Base-by-base conservation (phyloP, 2,888 invertebrate genomes). In the Habroteleia sp. region DNA sequence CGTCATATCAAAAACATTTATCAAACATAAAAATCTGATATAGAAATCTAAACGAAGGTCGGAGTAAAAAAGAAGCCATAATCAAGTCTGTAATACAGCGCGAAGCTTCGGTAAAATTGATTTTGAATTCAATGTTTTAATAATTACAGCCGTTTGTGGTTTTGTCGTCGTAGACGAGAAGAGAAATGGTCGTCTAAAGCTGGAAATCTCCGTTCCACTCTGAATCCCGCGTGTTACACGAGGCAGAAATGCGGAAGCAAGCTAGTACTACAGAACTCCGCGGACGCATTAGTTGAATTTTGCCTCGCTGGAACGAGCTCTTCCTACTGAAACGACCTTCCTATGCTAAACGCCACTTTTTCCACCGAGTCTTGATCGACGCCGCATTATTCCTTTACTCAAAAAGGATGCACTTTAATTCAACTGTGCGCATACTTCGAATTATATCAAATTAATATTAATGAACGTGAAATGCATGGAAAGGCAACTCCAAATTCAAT, bases 301-400 rank as follows among this genome's bases (percentile, higher is more conserved):
- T 54, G 68, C 73, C 69, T 65, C 76, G 50, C 27, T 48, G 76
- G 27, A 68, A 76, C 52, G 68, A 66, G 52, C 37, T 42, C 72
- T 58, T 68, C 66, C 63, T 46, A 11, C 41, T 42, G 60, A 58
- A 69, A 73, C 63, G 76, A 76, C 41, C 73, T 76, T 73, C 60
- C 76, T 76, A 76, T 76, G 76, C 73, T 76, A 76, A 76, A 73
- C 50, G 52, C 63, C 63, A 44, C 72, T 73, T 76, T 73, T 76
- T 76, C 33, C 58, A 31, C 20, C 35, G 16, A 46, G 54, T 41
- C 54, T 63, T 63, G 65, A 73, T 73, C 73, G 58, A 66, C 31
- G 65, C 20, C 13, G 60, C 50, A 41, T 65, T 65, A 60, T 60
- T 50, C 31, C 42, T 71, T 62, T 46, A 13, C 54, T 31, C 17